These are phyloP conservation scores for Cassiopea xamachana DNA, from an alignment of 30 jellyfish, hydroid and myxozoan species.

Conservation along the genomic window DNA sequence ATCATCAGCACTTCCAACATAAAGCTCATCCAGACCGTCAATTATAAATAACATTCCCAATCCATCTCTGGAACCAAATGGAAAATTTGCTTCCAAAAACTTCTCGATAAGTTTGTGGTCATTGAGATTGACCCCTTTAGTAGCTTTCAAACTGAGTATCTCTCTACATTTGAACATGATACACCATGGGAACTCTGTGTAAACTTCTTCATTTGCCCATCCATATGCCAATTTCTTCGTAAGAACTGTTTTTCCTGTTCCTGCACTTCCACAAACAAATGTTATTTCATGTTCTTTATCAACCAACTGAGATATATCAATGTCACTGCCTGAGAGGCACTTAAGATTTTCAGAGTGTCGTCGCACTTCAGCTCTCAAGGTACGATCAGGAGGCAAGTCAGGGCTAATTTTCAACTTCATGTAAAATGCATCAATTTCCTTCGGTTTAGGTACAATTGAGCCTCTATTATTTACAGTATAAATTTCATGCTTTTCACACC, in stretches of 20 bases:
- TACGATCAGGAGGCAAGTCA: not conserved
- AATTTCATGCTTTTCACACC: not conserved
- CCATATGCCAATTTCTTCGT: not conserved
- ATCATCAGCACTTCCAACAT: not conserved
- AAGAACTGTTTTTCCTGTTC: not conserved
- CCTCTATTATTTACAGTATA: not conserved
- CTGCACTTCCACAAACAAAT: not conserved
- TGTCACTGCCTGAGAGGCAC: not conserved
- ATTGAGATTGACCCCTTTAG: not conserved
- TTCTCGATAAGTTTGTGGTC: not conserved
- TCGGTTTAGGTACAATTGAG: too few species aligned
- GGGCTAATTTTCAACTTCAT: not conserved
- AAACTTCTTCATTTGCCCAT: not conserved
- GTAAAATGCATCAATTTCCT: not conserved
- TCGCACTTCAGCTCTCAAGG: not conserved
- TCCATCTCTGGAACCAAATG: not conserved
- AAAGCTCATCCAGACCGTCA: not conserved
- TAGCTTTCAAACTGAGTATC: not conserved
- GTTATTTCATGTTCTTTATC: not conserved
- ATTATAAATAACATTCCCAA: not conserved
- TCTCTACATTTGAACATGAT: not conserved
- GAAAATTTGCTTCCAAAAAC: not conserved
- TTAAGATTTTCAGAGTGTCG: not conserved
- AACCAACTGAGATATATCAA: not conserved
- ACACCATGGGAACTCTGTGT: not conserved